These are phyloP conservation scores for Pseudococcus jackbeardsleyi DNA, from an alignment of 2,888 invertebrate species.

Conservation along the genomic window DNA sequence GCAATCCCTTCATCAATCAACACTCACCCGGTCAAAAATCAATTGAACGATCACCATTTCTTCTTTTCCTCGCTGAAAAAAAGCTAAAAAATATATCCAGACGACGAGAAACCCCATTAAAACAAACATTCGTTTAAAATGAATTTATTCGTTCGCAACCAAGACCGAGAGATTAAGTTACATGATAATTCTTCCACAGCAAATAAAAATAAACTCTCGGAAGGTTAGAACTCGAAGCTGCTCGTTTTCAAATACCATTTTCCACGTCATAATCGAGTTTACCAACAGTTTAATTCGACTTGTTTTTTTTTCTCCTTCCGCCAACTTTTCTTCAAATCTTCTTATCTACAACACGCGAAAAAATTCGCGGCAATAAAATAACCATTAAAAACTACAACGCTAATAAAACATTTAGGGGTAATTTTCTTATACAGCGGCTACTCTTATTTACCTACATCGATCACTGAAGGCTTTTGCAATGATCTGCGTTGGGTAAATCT, in stretches of 20 bases:
- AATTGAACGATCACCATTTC: no score
- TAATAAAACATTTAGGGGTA: slow-evolving; percentile 1
- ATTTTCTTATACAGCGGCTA: not conserved
- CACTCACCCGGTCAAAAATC: no score
- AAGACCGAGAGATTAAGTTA: not conserved
- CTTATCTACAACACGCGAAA: not conserved
- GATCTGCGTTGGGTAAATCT: not conserved
- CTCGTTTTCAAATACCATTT: not conserved
- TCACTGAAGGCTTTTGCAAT: not conserved
- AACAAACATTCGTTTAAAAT: not conserved
- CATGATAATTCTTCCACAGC: not conserved
- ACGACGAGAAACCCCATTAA: not conserved
- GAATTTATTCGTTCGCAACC: not conserved
- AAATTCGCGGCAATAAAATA: not conserved
- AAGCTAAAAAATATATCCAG: not conserved
- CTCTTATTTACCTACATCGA: not conserved
- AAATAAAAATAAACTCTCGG: not conserved
- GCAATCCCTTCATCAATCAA: no score
- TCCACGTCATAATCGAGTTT: slow-evolving; percentile 3
- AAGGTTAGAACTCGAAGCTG: not conserved
- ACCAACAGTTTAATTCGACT: not conserved
- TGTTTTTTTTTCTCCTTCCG: not conserved
- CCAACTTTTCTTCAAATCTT: not conserved
- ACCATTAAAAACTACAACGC: not conserved
- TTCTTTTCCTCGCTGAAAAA: not conserved